Evolutionary conservation across 2,888 invertebrate species (phyloP), one percentile per base, ranked within the genome.

Genomic region (Pristionchus arcanus): DNA sequence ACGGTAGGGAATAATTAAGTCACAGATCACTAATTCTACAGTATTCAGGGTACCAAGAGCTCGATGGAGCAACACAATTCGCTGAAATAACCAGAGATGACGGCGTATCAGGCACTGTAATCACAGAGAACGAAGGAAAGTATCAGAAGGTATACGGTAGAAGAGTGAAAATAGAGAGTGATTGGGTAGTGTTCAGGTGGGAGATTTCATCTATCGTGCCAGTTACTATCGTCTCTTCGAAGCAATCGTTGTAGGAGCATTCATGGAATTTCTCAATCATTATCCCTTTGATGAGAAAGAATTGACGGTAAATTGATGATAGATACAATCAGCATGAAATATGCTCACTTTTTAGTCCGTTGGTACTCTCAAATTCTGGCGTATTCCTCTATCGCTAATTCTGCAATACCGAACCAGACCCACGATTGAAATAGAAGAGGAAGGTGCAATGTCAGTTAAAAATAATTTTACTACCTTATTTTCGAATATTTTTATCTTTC

Each of bases 11-110:
- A 25, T 42, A 81, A 13, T 2, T 81, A 7, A 19, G 16, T 31
- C 0, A 19, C 28, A 31, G 13, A 71, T 42, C 25, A 25, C 9
- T 83, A 55, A 55, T 42, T 28, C 9, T 42, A 55, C 49, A 4
- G 83, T 55, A 37, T 34, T 68, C n/a, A 89, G 89, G 74, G 11
- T 59, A 81, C 59, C 59, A 55, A 19, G 16, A 89, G 4, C 63
- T 89, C 21, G 81, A 34, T 16, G 89, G 89, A 25, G 89, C 89
- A 25, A 89, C 89, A 59, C 89, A 89, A n/a, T 89, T 89, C 34
- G 89, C 89, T 34, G 81, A 53, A n/a, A 89, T 89, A 34, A 15
- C 34, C 5, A 77, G 89, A 37, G 77, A 55, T 2, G 89, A 53
- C 16, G 89, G 74, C 7, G 81, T 37, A 15, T 63, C 49, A 19